Percentiles rank a stretch among this genome's conserved stretches.
Conservation (phyloP, 1,140 invertebrate species). For the Meloidogyne chitwoodi region DNA sequence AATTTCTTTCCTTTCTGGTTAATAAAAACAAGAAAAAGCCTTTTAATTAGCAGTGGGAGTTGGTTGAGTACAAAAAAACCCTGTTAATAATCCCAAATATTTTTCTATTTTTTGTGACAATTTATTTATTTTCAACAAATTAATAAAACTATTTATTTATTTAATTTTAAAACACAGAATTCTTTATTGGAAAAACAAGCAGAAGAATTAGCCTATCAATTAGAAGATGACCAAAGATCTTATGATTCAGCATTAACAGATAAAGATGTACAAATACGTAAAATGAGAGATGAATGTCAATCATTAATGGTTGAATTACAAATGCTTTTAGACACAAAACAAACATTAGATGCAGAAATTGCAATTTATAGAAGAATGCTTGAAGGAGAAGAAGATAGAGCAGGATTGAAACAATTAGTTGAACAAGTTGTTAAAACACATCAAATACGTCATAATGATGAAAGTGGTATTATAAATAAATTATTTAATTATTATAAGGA, state of each 20-base stretch:
- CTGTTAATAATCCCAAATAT: too few relatives aligned
- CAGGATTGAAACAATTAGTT: slow-evolving; percentile 56
- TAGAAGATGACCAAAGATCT: slow-evolving; percentile 61
- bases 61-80: too few relatives aligned
- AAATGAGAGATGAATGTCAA: slow-evolving; percentile 61
- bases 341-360: slow-evolving; percentile 59
- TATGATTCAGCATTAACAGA: slow-evolving; percentile 58
- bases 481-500: too few relatives aligned
- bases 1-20: too few relatives aligned
- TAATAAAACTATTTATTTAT: too few relatives aligned
- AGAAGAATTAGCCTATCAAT: slow-evolving; percentile 62
- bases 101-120: too few relatives aligned
- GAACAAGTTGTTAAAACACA: slow-evolving; percentile 59
- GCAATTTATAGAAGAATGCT: slow-evolving; percentile 61
- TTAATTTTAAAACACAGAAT: too few relatives aligned
- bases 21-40: too few relatives aligned
- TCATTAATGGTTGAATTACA: slow-evolving; percentile 62
- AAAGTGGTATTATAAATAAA: slow-evolving; percentile 36
- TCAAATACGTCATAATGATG: slow-evolving; percentile 45
- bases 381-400: slow-evolving; percentile 59
- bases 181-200: slow-evolving; percentile 63
- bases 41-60: too few relatives aligned
- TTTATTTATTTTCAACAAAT: too few relatives aligned
- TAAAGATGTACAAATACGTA: slow-evolving; percentile 58
- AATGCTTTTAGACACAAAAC: slow-evolving; percentile 62